A percentile compares a stretch with the other conserved stretches of the same genome.
Conservation (phyloP, 1,140 invertebrate species). For the Prorops nasuta region DNA sequence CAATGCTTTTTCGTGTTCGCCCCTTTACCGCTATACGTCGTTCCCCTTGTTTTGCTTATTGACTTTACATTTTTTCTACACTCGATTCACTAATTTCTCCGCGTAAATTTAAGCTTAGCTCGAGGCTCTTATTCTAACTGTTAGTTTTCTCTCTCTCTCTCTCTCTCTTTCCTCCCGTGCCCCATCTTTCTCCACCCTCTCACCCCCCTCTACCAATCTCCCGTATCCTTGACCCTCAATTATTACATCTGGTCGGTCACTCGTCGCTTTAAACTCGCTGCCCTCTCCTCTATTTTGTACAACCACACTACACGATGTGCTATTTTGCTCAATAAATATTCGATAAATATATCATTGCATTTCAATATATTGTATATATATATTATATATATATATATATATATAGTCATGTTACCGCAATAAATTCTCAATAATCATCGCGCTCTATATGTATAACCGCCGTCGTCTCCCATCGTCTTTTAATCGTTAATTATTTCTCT, state of each 20-base stretch:
- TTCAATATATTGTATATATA: constrained; percentile 36
- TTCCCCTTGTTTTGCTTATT: constrained; percentile 11
- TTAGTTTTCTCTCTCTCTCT: background rate
- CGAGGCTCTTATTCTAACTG: background rate
- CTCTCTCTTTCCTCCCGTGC: no score
- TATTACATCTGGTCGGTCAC: no score
- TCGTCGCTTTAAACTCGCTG: no score
- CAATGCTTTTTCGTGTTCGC: constrained; percentile 20
- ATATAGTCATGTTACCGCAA: constrained; percentile 32
- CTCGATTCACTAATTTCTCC: constrained; percentile 1
- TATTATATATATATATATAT: constrained; percentile 26
- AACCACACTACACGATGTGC: constrained; percentile 41
- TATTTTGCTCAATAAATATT: constrained; percentile 54
- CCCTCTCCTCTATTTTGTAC: constrained; percentile 47
- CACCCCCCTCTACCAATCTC: constrained; percentile 9
- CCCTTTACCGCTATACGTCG: constrained; percentile 10
- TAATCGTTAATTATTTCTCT: constrained; percentile 23
- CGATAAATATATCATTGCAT: constrained; percentile 52
- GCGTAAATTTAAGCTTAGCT: background rate
- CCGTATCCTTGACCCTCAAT: background rate
- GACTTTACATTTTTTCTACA: constrained; percentile 5
- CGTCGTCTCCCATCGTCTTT: no score
- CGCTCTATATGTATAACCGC: constrained; percentile 9
- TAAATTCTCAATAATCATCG: constrained; percentile 33
- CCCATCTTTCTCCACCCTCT: no score